A percentile compares a stretch with the other conserved stretches of the same genome.
Conservation (phyloP, 2,113 vertebrate species). For the Sitta europaea region DNA sequence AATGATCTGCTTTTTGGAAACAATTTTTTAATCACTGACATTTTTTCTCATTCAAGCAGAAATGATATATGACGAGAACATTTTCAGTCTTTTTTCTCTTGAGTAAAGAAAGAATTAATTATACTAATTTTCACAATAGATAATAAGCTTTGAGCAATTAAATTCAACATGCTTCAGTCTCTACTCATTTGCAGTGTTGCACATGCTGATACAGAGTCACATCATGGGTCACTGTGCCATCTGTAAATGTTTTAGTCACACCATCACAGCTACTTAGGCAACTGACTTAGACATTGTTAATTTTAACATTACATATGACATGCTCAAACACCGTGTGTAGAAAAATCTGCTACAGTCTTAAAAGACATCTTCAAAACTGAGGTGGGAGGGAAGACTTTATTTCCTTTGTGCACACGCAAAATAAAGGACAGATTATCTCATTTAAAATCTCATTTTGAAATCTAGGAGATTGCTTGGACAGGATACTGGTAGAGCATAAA, state of each 20-base stretch:
- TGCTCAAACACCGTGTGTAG: not conserved
- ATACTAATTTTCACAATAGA: not conserved
- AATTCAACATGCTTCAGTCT: not conserved
- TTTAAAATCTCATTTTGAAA: too few relatives aligned
- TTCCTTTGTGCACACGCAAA: not conserved
- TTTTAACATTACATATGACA: not conserved
- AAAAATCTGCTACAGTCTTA: not conserved
- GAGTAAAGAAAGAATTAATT: not conserved
- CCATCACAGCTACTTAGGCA: not conserved
- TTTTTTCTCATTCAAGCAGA: not conserved
- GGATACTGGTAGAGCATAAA: not conserved
- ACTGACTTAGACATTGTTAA: not conserved
- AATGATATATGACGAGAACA: not conserved
- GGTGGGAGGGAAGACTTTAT: not conserved
- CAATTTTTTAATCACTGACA: not conserved
- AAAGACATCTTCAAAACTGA: not conserved
- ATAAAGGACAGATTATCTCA: too few relatives aligned
- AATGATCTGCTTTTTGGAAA: not conserved
- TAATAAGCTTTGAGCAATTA: not conserved
- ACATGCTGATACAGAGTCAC: not conserved
- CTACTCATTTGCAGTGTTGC: not conserved
- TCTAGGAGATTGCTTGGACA: not conserved
- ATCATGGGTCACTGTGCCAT: not conserved
- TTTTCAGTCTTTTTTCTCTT: not conserved
- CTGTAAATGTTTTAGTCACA: constrained; percentile 32